Evolutionary conservation across 2,888 invertebrate genomes (phyloP).

Genomic region (Glyphotaelius pellucidus): DNA sequence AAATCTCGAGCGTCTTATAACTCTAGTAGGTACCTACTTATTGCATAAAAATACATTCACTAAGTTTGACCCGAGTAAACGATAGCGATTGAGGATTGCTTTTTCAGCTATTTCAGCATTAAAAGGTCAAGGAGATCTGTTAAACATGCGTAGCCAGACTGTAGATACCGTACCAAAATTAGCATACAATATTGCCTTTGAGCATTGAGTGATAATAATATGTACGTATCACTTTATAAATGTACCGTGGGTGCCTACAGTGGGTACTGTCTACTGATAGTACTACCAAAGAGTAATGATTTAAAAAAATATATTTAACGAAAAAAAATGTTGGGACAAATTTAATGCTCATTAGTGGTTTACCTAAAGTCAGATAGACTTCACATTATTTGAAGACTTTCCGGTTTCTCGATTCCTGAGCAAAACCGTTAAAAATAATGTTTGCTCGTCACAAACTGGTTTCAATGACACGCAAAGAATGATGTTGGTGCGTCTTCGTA

Average conservation of each 20-base stretch:
- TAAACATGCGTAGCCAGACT: not conserved
- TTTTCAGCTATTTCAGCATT: not conserved
- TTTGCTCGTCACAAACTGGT: conserved; percentile 28
- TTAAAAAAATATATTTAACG: not conserved
- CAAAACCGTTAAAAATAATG: not conserved
- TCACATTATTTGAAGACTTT: not conserved
- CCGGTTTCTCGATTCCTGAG: not conserved
- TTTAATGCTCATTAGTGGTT: not conserved
- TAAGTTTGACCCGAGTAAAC: not conserved
- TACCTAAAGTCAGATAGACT: not conserved
- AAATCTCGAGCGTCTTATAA: not conserved
- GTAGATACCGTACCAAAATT: not conserved
- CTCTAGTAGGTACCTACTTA: too few relatives aligned
- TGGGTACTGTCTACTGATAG: too few relatives aligned
- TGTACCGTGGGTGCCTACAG: not conserved
- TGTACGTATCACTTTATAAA: not conserved
- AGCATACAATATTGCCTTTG: not conserved
- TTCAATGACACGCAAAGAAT: not conserved
- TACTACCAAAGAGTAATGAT: too few relatives aligned
- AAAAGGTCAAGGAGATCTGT: not conserved
- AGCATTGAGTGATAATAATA: not conserved
- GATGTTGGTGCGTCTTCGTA: not conserved
- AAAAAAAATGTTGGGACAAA: not conserved
- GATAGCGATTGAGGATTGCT: not conserved
- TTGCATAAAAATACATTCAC: not conserved